phyloP scores from a whole-genome alignment of 1,140 invertebrate genomes.

The Ptiloglossa arizonensis region DNA sequence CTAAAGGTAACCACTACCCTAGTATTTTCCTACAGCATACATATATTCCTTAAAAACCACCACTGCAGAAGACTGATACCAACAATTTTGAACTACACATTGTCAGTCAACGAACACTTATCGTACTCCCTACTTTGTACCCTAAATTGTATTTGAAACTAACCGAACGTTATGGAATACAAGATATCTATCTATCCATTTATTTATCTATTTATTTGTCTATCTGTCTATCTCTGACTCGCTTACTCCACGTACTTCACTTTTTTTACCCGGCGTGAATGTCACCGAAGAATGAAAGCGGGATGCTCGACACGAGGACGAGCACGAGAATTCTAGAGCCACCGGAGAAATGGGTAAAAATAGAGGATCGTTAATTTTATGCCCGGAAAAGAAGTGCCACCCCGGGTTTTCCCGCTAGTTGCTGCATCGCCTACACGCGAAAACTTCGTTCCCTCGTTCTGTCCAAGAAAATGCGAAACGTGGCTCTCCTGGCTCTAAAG shows the following conservation, averaged over 20 bases:
- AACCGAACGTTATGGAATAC: too few species aligned
- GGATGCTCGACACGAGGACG: not conserved
- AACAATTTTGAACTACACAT: too few species aligned
- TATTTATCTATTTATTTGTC: too few species aligned
- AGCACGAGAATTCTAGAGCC: not conserved
- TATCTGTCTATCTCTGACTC: not conserved
- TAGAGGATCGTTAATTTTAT: conserved; percentile 42
- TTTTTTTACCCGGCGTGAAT: not conserved
- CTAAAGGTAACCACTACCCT: too few species aligned
- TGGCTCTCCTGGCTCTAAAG: not conserved
- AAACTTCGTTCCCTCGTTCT: not conserved
- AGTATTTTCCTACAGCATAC: too few species aligned
- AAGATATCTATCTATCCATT: too few species aligned
- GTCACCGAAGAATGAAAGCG: not conserved
- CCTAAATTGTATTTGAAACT: too few species aligned
- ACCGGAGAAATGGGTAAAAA: conserved; percentile 28
- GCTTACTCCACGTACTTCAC: not conserved
- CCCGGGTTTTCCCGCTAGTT: not conserved
- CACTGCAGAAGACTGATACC: too few species aligned
- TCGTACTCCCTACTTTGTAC: too few species aligned
- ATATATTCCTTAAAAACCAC: too few species aligned
- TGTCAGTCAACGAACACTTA: too few species aligned
- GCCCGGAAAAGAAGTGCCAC: not conserved
- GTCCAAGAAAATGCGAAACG: not conserved
- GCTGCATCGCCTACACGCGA: not conserved